Evolutionary conservation across 2,113 vertebrate species (phyloP), one percentile per base, ranked within the genome.

Genomic region (Scopus umbretta): DNA sequence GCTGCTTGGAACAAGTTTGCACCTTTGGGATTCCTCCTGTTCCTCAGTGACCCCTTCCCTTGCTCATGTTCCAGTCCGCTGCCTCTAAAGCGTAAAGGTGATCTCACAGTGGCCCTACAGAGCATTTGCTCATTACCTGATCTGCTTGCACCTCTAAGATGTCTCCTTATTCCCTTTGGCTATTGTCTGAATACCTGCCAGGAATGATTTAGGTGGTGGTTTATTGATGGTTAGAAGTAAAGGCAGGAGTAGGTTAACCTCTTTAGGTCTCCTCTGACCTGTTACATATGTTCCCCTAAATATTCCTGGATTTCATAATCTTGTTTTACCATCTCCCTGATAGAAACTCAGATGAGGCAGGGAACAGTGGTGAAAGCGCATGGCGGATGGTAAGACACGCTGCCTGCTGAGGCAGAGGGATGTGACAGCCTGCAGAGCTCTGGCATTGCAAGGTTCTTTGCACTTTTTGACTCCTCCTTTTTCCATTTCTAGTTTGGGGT

Each of bases 11-110:
- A 13, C 0, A 1, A 12, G 22, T 38, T 53, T 29, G 22, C 23
- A 34, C 49, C n/a, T 50, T 27, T 12, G 43, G 42, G 34, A 6
- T 9, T 50, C 11, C 50, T 58, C 4, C n/a, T 58, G 32, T 5
- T 71, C 20, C 53, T 23, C 1, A 0, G 16, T 25, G 62, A 9
- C 10, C 11, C 22, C 34, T 13, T 29, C 52, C 68, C 14, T 26
- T 10, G 34, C 52, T 34, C 2, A 0, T 20, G 26, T 6, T 56
- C 36, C 47, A 9, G 86, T 3, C 1, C 1, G 0, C 52, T 25
- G 30, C 16, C 45, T 22, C 38, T 72, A 5, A 14, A 17, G 56
- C 3, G 6, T 21, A 7, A 34, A 4, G 0, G 2, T 0, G 0
- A 1, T n/a, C 4, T 4, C 13, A 1, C 56, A 16, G 50, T 25